Conservation (phyloP, 1,140 invertebrate species). For the Zaprionus davidi region DNA sequence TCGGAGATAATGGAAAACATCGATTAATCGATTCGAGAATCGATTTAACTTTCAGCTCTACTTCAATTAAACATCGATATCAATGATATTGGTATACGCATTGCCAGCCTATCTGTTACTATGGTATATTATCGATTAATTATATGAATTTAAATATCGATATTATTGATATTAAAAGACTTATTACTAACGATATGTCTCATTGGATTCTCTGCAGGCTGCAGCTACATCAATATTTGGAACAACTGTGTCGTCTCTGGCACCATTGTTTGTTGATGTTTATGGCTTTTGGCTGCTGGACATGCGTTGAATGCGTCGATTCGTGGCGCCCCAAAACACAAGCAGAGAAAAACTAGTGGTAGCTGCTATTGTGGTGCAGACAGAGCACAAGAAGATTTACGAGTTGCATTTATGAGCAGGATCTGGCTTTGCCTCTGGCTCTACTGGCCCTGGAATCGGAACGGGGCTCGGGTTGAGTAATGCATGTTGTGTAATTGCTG, state of each 20-base stretch:
- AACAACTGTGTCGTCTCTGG: slow-evolving; percentile 23
- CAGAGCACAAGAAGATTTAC: slow-evolving; percentile 69
- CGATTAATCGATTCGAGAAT: no score
- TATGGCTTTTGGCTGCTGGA: slow-evolving; percentile 45
- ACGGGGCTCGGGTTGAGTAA: slow-evolving; percentile 52
- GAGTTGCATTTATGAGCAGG: slow-evolving; percentile 73
- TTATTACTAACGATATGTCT: not conserved
- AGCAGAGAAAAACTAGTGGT: slow-evolving; percentile 29
- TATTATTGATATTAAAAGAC: not conserved
- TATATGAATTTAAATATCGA: not conserved
- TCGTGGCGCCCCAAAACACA: slow-evolving; percentile 32
- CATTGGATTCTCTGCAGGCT: not conserved
- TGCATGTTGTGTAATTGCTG: slow-evolving; percentile 72
- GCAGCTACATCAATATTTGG: slow-evolving; percentile 28
- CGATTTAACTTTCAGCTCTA: no score
- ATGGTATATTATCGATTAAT: no score
- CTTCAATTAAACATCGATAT: not conserved
- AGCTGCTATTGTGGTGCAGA: slow-evolving; percentile 50
- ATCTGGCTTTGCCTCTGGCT: slow-evolving; percentile 19
- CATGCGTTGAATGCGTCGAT: slow-evolving; percentile 42
- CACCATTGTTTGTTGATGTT: slow-evolving; percentile 39
- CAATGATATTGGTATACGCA: not conserved
- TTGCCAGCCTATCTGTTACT: no score
- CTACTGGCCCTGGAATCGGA: not conserved
- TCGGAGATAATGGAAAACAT: no score